Evolutionary conservation across 2,888 invertebrate genomes (phyloP), one percentile per base, ranked within the genome.

Genomic region (Polyommatus icarus): DNA sequence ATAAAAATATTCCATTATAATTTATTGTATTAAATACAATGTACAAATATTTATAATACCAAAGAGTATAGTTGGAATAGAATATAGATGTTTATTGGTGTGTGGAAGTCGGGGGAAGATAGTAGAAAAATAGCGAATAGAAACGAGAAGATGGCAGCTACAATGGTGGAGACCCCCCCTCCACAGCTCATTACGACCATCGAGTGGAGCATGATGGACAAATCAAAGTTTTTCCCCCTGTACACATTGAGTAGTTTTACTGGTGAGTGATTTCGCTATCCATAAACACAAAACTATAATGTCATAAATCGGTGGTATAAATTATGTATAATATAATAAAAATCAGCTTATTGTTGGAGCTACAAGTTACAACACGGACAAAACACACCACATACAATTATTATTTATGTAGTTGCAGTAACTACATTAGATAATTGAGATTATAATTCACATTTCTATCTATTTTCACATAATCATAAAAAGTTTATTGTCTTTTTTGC

Each of bases 131-230:
- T 67, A 57, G 79, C 79, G 18, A 78, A 83, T 80, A 79, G 80
- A 24, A 75, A 10, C n/a, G 78, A 76, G 80, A 80, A 77, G 0
- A 93, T 91, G 90, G 90, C 91, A 0, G 90, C 92, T 0, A 90
- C 90, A 0, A 93, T 95, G 88, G 95, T 95, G 40, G 96, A 96
- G 83, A 91, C 93, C 18, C 95, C 96, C 6, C 93, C 93, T 0
- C 93, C 95, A 0, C 93, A 95, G 83, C 95, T 96, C 78, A 97
- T 98, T 80, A 96, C 96, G 40, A 98, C 97, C 7, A 98, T 99
- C 80, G 99, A 99, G 91, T 98, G 99, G 98, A 96, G 98, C 82
- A 99, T 99, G 99, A 98, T 99, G 98, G 98, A 99, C 90, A 99
- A 98, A 86, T 95, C 95, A 75, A 98, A 98, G 87, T 99, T 99